Evolutionary conservation across 2,113 vertebrate genomes (phyloP).

Genomic region (Hemichromis elongatus): DNA sequence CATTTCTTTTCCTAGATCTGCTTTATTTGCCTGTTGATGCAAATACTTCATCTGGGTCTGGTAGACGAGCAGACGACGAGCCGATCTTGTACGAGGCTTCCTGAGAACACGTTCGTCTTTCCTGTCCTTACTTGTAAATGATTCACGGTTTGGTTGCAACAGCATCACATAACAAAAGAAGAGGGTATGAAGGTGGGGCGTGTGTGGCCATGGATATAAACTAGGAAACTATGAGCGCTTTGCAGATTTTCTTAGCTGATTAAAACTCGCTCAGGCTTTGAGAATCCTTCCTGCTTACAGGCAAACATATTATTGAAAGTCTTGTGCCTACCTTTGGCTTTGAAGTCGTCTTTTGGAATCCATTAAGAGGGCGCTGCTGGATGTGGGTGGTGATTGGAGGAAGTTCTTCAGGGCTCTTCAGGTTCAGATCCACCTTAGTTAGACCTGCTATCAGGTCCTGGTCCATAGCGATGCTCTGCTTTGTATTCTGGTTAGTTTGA

Average conservation of each 20-base stretch:
- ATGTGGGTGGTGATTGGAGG: slow-evolving; percentile 56
- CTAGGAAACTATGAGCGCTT: not conserved
- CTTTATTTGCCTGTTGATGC: slow-evolving; percentile 26
- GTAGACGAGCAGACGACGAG: not conserved
- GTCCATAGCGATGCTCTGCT: slow-evolving; percentile 24
- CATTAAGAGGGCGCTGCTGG: slow-evolving; percentile 56
- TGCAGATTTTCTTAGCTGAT: not conserved
- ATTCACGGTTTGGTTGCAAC: slow-evolving; percentile 22
- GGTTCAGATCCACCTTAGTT: slow-evolving; percentile 39
- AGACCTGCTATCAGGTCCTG: not conserved
- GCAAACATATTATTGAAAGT: not conserved
- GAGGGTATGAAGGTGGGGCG: not conserved
- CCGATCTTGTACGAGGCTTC: not conserved
- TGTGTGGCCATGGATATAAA: not conserved
- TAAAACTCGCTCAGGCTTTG: not conserved
- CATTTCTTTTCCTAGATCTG: not conserved
- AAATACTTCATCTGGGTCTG: not conserved
- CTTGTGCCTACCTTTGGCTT: slow-evolving; percentile 67
- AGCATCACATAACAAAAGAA: not conserved
- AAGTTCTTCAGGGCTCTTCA: slow-evolving; percentile 62
- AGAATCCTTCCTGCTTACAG: not conserved
- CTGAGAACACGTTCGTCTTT: not conserved
- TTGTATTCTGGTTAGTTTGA: not conserved
- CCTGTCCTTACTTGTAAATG: slow-evolving; percentile 44
- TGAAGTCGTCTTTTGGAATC: slow-evolving; percentile 16